Evolutionary conservation across 37 sponge, comb jelly and placozoan genomes (phyloP).

Genomic region (Axinella damicornis): DNA sequence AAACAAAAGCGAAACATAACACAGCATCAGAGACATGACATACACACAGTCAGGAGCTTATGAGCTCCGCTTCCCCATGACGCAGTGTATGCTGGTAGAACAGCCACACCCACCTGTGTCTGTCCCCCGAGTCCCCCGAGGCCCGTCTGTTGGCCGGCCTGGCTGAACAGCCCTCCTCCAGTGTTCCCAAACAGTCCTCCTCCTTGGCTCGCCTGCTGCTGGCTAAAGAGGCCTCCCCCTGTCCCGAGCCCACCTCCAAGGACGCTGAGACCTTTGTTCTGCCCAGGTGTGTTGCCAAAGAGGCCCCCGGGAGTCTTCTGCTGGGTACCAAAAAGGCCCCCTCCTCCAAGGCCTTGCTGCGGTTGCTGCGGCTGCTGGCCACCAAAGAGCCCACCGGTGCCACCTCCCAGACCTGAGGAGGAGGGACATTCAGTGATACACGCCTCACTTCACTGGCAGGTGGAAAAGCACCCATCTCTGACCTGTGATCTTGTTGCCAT

Average conservation of each 20-base stretch:
- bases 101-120: neutral
- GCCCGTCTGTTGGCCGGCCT: neutral
- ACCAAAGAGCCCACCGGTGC: constrained; percentile 21
- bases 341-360: constrained; percentile 1
- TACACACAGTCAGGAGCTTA: too few relatives aligned
- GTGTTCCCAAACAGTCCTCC: constrained; percentile 37
- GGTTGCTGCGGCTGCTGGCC: constrained; percentile 14
- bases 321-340: constrained; percentile 12
- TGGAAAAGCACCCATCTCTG: too few relatives aligned
- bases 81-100: too few relatives aligned
- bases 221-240: constrained; percentile 32
- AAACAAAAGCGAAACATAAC: neutral
- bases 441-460: too few relatives aligned
- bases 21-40: too few relatives aligned
- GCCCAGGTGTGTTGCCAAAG: neutral
- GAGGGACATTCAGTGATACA: too few relatives aligned
- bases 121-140: constrained; percentile 23
- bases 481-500: too few relatives aligned
- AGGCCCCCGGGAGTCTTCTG: neutral
- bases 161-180: constrained; percentile 29
- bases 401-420: constrained; percentile 5
- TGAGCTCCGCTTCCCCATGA: neutral
- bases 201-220: constrained; percentile 8
- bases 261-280: constrained; percentile 28
- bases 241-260: constrained; percentile 30